Evolutionary conservation across 1,140 invertebrate genomes (phyloP).

Genomic region (Drosophila grimshawi): DNA sequence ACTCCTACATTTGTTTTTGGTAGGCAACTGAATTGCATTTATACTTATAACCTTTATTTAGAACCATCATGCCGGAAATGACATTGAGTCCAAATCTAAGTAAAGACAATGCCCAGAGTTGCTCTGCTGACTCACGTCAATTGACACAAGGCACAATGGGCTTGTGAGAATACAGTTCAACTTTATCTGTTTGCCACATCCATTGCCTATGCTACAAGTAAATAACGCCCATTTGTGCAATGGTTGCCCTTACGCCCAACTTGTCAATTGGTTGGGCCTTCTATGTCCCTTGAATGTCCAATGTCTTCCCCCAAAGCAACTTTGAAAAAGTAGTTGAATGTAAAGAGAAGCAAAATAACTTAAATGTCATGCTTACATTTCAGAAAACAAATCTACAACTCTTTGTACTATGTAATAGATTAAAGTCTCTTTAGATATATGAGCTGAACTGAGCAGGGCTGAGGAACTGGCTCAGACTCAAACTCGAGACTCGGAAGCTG

Average conservation of each 20-base stretch:
- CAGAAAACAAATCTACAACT: conserved; percentile 72
- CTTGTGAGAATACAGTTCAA: conserved; percentile 56
- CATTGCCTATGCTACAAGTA: conserved; percentile 25
- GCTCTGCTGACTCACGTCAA: conserved; percentile 46
- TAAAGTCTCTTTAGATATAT: conserved; percentile 64
- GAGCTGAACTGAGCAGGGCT: conserved; percentile 9
- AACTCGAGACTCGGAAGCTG: not conserved
- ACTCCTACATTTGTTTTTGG: not conserved
- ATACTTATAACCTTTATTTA: conserved; percentile 31
- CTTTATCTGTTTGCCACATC: conserved; percentile 46
- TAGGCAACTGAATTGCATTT: conserved; percentile 10
- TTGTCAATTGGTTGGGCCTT: conserved; percentile 26
- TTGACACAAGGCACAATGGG: conserved; percentile 47
- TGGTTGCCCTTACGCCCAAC: conserved; percentile 5
- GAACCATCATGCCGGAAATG: conserved; percentile 63
- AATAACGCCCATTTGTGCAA: conserved; percentile 33
- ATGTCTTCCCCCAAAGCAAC: not conserved
- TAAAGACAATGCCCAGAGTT: conserved; percentile 37
- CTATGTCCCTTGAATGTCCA: not conserved
- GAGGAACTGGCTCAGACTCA: conserved; percentile 18
- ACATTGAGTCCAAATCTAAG: conserved; percentile 33
- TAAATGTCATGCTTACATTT: conserved; percentile 77
- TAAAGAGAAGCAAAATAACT: conserved; percentile 62
- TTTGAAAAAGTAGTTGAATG: conserved; percentile 23
- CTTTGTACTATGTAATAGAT: conserved; percentile 72